A percentile compares a stretch with the other conserved stretches of the same genome.
These are phyloP conservation scores for Enteromius argenteus DNA, from an alignment of 2,797 vertebrate genomes.

Conservation along the genomic window DNA sequence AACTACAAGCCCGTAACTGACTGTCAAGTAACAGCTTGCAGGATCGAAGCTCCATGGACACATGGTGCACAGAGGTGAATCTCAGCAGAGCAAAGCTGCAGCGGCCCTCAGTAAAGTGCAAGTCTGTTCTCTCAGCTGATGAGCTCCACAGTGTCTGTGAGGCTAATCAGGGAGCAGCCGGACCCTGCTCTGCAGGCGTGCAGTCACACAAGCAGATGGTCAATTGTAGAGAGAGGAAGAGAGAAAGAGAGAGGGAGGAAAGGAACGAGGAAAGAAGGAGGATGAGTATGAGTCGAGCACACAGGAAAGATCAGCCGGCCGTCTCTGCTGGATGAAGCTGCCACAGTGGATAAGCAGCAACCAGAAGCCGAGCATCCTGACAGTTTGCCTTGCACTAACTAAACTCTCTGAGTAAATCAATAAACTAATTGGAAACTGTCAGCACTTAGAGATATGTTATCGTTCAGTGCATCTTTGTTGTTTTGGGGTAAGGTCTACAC, in stretches of 20 bases:
- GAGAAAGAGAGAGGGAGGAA: constrained; percentile 9
- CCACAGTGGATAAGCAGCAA: constrained; percentile 47
- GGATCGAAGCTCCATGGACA: constrained; percentile 20
- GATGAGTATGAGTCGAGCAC: constrained; percentile 19
- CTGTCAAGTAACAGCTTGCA: constrained; percentile 52
- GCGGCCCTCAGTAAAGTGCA: constrained; percentile 43
- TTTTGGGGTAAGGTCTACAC: constrained; percentile 48
- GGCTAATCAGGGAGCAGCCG: constrained; percentile 50
- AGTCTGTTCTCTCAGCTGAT: constrained; percentile 50
- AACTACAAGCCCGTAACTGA: neutral
- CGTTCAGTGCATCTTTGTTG: constrained; percentile 41
- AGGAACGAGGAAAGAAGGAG: neutral
- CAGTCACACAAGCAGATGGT: constrained; percentile 56
- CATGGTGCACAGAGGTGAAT: constrained; percentile 51
- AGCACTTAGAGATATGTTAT: constrained; percentile 56
- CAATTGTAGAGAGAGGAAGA: constrained; percentile 17
- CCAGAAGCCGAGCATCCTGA: constrained; percentile 56
- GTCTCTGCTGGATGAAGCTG: constrained; percentile 44
- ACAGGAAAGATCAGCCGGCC: constrained; percentile 40
- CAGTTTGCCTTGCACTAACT: constrained; percentile 57
- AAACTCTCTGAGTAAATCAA: constrained; percentile 57
- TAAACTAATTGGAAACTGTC: constrained; percentile 60
- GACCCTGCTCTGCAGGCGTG: constrained; percentile 41
- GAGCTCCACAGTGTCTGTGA: constrained; percentile 46
- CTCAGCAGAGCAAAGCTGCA: constrained; percentile 37